Evolutionary conservation across 2,888 invertebrate species (phyloP).

Genomic region (Pachydiplax longipennis): DNA sequence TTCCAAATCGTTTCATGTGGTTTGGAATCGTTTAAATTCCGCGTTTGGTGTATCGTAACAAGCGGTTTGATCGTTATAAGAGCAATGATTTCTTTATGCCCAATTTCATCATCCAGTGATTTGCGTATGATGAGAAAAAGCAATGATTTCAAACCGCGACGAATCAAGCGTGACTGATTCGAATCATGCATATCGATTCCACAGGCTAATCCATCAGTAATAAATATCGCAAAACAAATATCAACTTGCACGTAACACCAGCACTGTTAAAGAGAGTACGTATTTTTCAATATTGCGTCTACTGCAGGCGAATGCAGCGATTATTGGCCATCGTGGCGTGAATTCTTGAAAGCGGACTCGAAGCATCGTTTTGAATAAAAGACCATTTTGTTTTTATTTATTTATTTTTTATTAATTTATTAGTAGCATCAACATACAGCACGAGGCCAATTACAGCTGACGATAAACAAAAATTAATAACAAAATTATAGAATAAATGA

Average conservation of each 20-base stretch:
- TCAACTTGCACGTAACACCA: background rate
- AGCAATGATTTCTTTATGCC: slow-evolving; percentile 37
- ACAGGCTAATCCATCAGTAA: background rate
- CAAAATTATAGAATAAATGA: too few relatives aligned
- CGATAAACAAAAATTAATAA: too few relatives aligned
- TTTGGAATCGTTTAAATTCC: slow-evolving; percentile 18
- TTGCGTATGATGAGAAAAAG: background rate
- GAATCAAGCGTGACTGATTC: slow-evolving; percentile 1
- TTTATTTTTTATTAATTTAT: too few relatives aligned
- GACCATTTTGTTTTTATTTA: too few relatives aligned
- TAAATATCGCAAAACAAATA: slow-evolving; percentile 32
- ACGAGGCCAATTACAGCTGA: too few relatives aligned
- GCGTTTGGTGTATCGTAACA: background rate
- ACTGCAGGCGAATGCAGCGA: too few relatives aligned
- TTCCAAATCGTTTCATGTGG: slow-evolving; percentile 4
- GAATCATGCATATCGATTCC: background rate
- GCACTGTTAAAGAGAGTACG: background rate
- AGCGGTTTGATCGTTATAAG: slow-evolving; percentile 20
- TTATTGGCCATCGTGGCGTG: too few relatives aligned
- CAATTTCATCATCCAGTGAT: slow-evolving; percentile 8
- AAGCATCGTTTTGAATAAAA: too few relatives aligned
- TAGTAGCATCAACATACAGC: too few relatives aligned
- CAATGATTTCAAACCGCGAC: background rate
- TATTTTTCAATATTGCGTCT: background rate
- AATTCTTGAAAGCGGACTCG: too few relatives aligned